Conservation (phyloP, 1,140 invertebrate genomes). For the Trichonephila clavata region DNA sequence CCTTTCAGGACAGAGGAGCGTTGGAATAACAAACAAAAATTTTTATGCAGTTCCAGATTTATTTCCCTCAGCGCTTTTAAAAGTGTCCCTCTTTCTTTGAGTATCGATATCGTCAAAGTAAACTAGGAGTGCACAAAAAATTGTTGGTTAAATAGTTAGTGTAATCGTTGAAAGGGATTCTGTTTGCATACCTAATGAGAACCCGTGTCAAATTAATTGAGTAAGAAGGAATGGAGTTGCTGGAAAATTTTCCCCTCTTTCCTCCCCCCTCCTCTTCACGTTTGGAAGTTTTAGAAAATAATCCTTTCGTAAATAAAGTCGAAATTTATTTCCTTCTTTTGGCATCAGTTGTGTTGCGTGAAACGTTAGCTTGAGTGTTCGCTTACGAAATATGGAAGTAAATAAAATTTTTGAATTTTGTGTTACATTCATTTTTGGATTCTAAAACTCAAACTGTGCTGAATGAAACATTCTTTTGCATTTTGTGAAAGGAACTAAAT, state of each 20-base stretch:
- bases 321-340: not conserved
- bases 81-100: constrained; percentile 1
- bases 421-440: no score
- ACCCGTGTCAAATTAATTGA: constrained; percentile 42
- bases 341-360: not conserved
- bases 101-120: constrained; percentile 45
- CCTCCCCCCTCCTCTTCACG: not conserved
- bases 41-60: constrained; percentile 32
- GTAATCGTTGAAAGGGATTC: constrained; percentile 38
- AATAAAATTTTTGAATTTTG: no score
- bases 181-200: constrained; percentile 61
- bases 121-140: not conserved
- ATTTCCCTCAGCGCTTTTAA: constrained; percentile 20
- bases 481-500: no score
- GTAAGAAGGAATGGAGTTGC: constrained; percentile 5
- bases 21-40: constrained; percentile 13
- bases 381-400: no score
- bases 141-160: constrained; percentile 32
- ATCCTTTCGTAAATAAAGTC: constrained; percentile 34
- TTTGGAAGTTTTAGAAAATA: not conserved
- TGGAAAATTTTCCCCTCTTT: not conserved
- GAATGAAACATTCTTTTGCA: no score
- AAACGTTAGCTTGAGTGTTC: no score
- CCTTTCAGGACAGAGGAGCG: not conserved
- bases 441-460: no score